These are phyloP conservation scores for Lycaon pictus DNA, from an alignment of 2,113 vertebrate species.

Conservation along the genomic window DNA sequence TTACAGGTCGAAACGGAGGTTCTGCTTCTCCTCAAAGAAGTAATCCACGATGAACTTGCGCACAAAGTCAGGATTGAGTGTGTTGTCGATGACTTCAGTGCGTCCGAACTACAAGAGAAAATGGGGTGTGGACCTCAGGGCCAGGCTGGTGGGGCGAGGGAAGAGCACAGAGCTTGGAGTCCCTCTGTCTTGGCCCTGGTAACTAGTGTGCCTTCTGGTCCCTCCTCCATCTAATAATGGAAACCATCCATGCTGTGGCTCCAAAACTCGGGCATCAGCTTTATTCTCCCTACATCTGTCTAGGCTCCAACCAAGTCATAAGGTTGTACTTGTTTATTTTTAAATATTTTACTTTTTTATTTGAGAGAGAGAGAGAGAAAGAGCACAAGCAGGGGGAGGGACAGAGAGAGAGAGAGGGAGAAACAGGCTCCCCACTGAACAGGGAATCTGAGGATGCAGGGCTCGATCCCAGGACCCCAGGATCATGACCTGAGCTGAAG, in stretches of 20 bases:
- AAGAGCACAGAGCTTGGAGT: background rate
- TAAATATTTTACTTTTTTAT: too few relatives aligned
- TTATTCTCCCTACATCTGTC: background rate
- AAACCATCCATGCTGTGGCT: accelerated
- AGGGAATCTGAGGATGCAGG: too few relatives aligned
- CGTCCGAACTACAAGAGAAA: slow-evolving; percentile 92
- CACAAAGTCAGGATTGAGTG: slow-evolving; percentile 96
- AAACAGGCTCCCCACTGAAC: too few relatives aligned
- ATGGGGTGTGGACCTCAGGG: accelerated
- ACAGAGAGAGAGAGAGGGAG: too few relatives aligned
- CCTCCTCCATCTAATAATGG: too few relatives aligned
- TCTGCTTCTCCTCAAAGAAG: slow-evolving; percentile 98
- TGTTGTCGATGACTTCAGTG: slow-evolving; percentile 97
- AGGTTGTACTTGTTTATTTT: background rate
- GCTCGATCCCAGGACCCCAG: too few relatives aligned
- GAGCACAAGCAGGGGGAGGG: too few relatives aligned
- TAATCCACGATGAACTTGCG: slow-evolving; percentile 97
- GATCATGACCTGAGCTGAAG: too few relatives aligned
- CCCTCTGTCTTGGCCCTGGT: accelerated
- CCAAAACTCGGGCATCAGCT: too few relatives aligned
- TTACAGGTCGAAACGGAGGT: slow-evolving; percentile 98
- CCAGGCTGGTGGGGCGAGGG: too few relatives aligned
- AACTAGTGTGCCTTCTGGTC: too few relatives aligned
- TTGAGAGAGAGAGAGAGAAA: too few relatives aligned
- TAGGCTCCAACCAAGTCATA: background rate